phyloP scores from a whole-genome alignment of 2,113 vertebrate species.

The Alethe castanea region DNA sequence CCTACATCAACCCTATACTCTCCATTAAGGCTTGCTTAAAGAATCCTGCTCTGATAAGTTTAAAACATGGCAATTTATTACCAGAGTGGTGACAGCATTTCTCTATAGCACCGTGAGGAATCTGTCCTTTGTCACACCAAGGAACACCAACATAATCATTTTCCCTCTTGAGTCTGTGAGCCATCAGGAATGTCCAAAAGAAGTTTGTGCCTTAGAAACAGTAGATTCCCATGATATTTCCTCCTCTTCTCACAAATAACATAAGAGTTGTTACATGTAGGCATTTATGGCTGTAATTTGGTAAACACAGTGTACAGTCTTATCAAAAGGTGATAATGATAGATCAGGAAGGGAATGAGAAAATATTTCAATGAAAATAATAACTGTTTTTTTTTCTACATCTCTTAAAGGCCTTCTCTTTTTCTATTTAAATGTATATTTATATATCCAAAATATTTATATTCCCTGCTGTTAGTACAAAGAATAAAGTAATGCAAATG shows the following conservation, averaged over 20 bases:
- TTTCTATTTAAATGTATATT: neutral
- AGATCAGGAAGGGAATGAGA: neutral
- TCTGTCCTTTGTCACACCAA: neutral
- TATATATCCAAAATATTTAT: neutral
- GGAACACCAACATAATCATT: neutral
- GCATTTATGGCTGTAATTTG: neutral
- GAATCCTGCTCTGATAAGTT: neutral
- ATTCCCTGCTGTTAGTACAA: neutral
- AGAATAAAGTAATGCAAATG: neutral
- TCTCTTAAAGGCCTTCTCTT: neutral
- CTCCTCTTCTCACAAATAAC: neutral
- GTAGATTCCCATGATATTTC: neutral
- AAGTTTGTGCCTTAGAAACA: neutral
- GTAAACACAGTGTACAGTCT: neutral
- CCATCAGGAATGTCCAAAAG: neutral
- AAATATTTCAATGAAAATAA: neutral
- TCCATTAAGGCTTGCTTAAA: neutral
- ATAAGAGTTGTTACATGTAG: too few species aligned
- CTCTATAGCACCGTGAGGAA: neutral
- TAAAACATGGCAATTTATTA: conserved; percentile 23
- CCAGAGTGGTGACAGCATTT: neutral
- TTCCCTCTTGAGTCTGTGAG: neutral
- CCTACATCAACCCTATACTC: neutral
- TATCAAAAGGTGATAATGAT: neutral
- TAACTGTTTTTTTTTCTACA: rapidly evolving